Conservation (phyloP, 1,140 invertebrate genomes). For the Drosophila mojavensis region DNA sequence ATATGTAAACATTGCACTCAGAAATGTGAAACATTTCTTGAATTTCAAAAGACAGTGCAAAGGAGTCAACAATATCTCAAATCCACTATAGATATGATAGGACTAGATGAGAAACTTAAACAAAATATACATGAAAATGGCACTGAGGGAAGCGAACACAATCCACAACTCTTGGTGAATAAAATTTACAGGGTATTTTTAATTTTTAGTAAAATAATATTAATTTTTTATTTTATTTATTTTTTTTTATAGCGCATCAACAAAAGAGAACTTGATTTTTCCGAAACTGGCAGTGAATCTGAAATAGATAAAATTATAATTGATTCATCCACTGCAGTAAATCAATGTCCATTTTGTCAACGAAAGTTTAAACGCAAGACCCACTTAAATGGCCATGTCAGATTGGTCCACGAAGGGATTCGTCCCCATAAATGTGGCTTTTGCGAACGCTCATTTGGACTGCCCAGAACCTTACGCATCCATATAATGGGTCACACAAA, state of each 20-base stretch:
- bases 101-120: not conserved
- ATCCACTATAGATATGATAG: not conserved
- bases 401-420: constrained; percentile 26
- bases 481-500: constrained; percentile 37
- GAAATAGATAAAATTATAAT: constrained; percentile 5
- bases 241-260: not conserved
- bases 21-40: constrained; percentile 16
- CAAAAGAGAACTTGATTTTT: not conserved
- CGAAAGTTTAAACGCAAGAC: constrained; percentile 32
- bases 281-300: not conserved
- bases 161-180: not conserved
- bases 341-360: constrained; percentile 34
- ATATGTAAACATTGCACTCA: constrained; percentile 1
- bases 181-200: not conserved
- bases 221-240: not conserved
- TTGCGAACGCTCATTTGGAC: constrained; percentile 30
- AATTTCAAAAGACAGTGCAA: constrained; percentile 18
- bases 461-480: constrained; percentile 24
- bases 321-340: not conserved
- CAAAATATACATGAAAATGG: not conserved
- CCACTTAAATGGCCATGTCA: constrained; percentile 32
- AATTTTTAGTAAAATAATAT: too few species aligned
- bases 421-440: constrained; percentile 23
- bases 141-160: too few species aligned
- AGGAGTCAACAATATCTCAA: constrained; percentile 21